Evolutionary conservation across 2,113 vertebrate species (phyloP).

Genomic region (Clarias batrachus): DNA sequence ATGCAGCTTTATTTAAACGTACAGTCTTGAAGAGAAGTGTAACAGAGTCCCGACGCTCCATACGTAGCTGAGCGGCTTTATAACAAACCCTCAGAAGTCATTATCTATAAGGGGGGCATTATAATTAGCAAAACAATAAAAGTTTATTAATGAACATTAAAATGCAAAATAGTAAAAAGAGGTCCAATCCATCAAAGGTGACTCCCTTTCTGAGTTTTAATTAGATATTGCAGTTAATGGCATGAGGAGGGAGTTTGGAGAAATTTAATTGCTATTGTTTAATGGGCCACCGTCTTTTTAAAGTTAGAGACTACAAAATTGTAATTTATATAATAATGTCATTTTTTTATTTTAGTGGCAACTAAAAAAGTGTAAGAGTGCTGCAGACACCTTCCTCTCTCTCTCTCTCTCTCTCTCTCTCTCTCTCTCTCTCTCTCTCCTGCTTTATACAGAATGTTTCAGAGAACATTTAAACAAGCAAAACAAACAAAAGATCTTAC

Average conservation of each 20-base stretch:
- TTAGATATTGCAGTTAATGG: slow-evolving; percentile 97
- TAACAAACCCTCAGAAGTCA: slow-evolving; percentile 69
- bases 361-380: slow-evolving; percentile 60
- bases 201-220: slow-evolving; percentile 98
- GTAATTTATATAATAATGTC: slow-evolving; percentile 83
- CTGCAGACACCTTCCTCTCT: not conserved
- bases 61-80: slow-evolving; percentile 66
- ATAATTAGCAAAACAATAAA: slow-evolving; percentile 99
- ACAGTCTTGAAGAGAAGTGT: not conserved
- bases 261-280: slow-evolving; percentile 96
- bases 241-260: slow-evolving; percentile 86
- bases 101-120: slow-evolving; percentile 85
- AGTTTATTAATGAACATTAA: slow-evolving; percentile 99
- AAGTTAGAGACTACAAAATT: slow-evolving; percentile 86
- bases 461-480: not conserved
- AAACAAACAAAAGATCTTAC: slow-evolving; percentile 64
- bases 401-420: not conserved
- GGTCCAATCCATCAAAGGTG: slow-evolving; percentile 90
- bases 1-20: not conserved
- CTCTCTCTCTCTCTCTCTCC: not conserved
- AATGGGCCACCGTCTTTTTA: slow-evolving; percentile 88
- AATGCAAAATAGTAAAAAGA: slow-evolving; percentile 95
- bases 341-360: slow-evolving; percentile 71
- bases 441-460: not conserved
- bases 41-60: slow-evolving; percentile 41